Evolutionary conservation across 2,113 vertebrate species (phyloP).

Genomic region (Elephantulus edwardii): DNA sequence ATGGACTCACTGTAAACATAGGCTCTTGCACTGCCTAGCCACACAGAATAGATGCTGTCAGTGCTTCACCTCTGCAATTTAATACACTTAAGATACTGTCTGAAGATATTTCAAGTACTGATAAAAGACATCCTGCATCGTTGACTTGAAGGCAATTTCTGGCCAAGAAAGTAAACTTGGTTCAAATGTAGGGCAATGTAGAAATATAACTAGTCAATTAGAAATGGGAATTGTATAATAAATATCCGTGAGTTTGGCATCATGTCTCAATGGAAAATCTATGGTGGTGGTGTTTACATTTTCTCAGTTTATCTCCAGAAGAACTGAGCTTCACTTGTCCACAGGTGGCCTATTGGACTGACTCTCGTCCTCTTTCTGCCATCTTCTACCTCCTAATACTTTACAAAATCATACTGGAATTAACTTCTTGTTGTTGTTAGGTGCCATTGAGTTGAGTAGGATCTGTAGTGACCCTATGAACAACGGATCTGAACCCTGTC

Average conservation of each 20-base stretch:
- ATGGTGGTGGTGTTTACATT: not conserved
- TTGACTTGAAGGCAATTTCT: not conserved
- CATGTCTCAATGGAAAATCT: not conserved
- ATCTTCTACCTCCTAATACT: not conserved
- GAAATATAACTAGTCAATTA: not conserved
- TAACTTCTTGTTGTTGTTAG: no score
- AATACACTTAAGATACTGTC: not conserved
- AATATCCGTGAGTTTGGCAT: not conserved
- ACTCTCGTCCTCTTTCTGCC: not conserved
- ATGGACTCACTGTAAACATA: not conserved
- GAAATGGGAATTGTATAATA: not conserved
- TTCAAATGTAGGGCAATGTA: not conserved
- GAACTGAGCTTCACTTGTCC: not conserved
- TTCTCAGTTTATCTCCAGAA: not conserved
- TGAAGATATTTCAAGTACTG: not conserved
- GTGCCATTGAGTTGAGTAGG: no score
- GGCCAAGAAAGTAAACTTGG: not conserved
- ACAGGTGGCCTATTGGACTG: rapidly evolving
- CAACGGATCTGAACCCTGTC: no score
- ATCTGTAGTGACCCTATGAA: no score
- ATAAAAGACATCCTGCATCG: not conserved
- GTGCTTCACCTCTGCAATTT: not conserved
- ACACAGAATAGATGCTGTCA: rapidly evolving
- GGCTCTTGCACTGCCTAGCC: not conserved
- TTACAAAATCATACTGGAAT: no score